These are phyloP conservation scores for Peucedramus taeniatus DNA, from an alignment of 2,113 vertebrate genomes.

Conservation along the genomic window DNA sequence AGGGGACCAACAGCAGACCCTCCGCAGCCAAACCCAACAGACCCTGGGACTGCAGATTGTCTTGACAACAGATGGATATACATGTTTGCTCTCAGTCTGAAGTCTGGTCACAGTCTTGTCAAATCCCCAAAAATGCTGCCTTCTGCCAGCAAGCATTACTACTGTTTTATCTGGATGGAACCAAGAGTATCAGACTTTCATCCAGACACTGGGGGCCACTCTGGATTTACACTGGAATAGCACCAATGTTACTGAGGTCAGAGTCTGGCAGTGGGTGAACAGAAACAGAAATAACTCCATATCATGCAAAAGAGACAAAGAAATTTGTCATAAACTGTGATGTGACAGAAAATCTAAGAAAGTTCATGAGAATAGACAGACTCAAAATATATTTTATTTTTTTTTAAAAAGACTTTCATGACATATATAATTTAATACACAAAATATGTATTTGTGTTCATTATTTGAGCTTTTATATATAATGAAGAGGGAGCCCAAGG, in stretches of 20 bases:
- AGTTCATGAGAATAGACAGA: background rate
- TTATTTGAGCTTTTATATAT: background rate
- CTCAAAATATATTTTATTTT: background rate
- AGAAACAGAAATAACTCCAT: constrained; percentile 21
- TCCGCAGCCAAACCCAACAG: constrained; percentile 3
- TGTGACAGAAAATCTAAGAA: background rate
- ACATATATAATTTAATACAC: background rate
- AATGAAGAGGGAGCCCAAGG: background rate
- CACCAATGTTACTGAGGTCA: constrained; percentile 46
- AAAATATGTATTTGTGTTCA: background rate
- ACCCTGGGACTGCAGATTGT: background rate
- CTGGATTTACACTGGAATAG: constrained; percentile 42
- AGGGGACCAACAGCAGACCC: background rate
- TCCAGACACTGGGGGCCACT: constrained; percentile 51
- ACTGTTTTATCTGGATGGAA: constrained; percentile 48
- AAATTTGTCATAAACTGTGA: background rate
- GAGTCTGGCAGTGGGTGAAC: constrained; percentile 37
- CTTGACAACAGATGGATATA: constrained; percentile 18
- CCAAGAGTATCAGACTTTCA: constrained; percentile 1
- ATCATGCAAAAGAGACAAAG: constrained; percentile 29
- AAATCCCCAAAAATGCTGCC: constrained; percentile 38
- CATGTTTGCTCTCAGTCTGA: constrained; percentile 36
- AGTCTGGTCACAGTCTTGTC: constrained; percentile 45
- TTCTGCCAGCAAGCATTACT: constrained; percentile 51
- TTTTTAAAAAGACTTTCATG: background rate